Base-by-base conservation (phyloP, 2,888 invertebrate species). In the Rhagonycha lutea region DNA sequence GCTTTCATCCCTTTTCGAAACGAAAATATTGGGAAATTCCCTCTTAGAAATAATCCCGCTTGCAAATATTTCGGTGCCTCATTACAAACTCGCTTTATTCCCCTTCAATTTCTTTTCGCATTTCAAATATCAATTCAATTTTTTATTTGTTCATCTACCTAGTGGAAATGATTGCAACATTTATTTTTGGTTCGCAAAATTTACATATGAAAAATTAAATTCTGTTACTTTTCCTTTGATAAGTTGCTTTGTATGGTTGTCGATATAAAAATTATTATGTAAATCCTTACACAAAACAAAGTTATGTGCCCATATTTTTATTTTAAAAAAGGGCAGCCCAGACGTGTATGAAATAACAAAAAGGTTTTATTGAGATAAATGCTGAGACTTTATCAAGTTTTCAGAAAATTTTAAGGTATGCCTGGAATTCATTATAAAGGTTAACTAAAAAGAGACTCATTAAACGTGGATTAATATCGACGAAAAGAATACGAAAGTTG, bases 301-400 rank as follows among this genome's bases (percentile, higher is more conserved):
- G n/a, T 47, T 47, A 47, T 47, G n/a, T 47, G 47, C 47, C 8
- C 47, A n/a, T 47, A 47, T 47, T 47, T 47, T 47, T 47, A 47
- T 47, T n/a, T 47, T 7, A 47, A 77, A 73, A 75, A 77, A 74
- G 76, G 75, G 75, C 75, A 75, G 68, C 69, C 74, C 61, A 68
- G 62, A 81, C 81, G 81, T 82, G 81, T 76, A 71, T 72, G 72
- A 80, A 80, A 81, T 82, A 79, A 77, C 75, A 73, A 79, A 80
- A 70, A 74, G 75, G 67, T 67, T 77, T 74, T 78, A 80, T 81
- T 79, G 79, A 82, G 82, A 82, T 80, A 79, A 79, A 82, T 81
- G 80, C 77, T 76, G 78, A 70, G 76, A 73, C 78, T 80, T 81
- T 79, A 80, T 80, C 80, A 80, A 79, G 79, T 79, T 80, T 77